These are phyloP conservation scores for Byasa hedistus DNA, from an alignment of 2,888 invertebrate species.

Conservation along the genomic window DNA sequence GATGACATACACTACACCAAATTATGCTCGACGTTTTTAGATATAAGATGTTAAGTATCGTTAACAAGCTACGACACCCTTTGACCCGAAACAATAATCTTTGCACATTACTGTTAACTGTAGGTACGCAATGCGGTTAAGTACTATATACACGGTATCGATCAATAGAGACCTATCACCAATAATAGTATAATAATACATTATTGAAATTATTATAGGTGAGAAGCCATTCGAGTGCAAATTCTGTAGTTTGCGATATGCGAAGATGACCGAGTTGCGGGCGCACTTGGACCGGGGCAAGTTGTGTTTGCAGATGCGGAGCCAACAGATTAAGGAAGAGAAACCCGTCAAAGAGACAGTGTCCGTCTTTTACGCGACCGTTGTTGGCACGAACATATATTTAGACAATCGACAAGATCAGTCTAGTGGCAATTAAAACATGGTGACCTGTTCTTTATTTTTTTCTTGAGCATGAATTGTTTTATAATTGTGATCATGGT, in stretches of 20 bases:
- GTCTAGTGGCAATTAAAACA: not conserved
- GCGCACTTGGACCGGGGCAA: slow-evolving; percentile 40
- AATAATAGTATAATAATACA: no score
- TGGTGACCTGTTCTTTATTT: not conserved
- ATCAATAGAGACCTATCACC: no score
- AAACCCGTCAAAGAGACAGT: not conserved
- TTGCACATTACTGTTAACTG: no score
- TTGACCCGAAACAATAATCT: no score
- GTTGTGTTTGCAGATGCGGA: slow-evolving; percentile 37
- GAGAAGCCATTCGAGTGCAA: slow-evolving; percentile 47
- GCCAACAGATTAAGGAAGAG: slow-evolving; percentile 8
- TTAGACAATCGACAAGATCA: slow-evolving; percentile 1
- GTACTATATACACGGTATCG: no score
- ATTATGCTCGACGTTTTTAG: no score
- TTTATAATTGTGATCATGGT: not conserved
- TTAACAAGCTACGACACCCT: no score
- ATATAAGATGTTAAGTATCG: no score
- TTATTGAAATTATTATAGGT: slow-evolving; percentile 42
- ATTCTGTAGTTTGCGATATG: slow-evolving; percentile 44
- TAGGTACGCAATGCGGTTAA: no score
- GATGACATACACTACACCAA: no score
- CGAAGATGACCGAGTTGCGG: slow-evolving; percentile 37
- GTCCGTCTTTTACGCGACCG: slow-evolving; percentile 17
- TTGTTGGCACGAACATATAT: slow-evolving; percentile 9
- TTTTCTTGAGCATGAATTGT: not conserved